Conservation (phyloP, 2,113 vertebrate genomes). For the Tetraodon nigroviridis region DNA sequence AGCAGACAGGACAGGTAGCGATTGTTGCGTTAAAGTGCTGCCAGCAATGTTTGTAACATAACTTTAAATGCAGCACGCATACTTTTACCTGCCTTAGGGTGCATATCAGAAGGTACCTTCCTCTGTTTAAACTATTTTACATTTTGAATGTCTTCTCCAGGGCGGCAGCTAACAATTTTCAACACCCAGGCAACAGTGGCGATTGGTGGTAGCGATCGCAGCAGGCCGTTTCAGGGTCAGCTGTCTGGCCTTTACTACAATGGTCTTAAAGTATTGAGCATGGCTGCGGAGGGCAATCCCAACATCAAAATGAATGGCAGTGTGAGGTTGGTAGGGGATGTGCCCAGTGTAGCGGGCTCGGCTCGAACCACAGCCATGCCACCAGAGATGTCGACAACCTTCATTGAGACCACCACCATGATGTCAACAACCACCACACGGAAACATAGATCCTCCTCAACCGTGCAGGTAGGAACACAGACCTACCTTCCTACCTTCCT, state of each 20-base stretch:
- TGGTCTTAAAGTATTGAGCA: constrained; percentile 93
- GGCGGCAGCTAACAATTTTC: constrained; percentile 98
- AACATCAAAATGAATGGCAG: constrained; percentile 97
- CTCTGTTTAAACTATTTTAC: constrained; percentile 5
- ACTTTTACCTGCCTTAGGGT: not conserved
- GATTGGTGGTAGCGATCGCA: constrained; percentile 89
- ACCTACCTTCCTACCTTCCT: no score
- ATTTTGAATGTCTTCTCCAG: constrained; percentile 60
- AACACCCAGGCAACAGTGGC: constrained; percentile 97
- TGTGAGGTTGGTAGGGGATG: constrained; percentile 91
- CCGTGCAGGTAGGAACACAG: constrained; percentile 79
- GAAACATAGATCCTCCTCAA: constrained; percentile 90
- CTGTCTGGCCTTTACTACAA: constrained; percentile 98
- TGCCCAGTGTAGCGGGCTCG: constrained; percentile 84
- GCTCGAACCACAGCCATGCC: constrained; percentile 87
- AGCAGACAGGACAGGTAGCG: no score
- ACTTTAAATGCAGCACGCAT: not conserved
- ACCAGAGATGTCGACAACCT: constrained; percentile 92
- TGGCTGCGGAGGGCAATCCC: constrained; percentile 91
- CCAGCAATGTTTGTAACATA: not conserved
- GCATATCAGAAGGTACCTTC: not conserved
- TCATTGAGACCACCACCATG: constrained; percentile 96
- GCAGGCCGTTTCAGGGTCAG: constrained; percentile 94
- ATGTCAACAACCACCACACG: constrained; percentile 96
- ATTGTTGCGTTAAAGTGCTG: not conserved